Evolutionary conservation across 2,113 vertebrate species (phyloP).

Genomic region (Miniopterus natalensis): DNA sequence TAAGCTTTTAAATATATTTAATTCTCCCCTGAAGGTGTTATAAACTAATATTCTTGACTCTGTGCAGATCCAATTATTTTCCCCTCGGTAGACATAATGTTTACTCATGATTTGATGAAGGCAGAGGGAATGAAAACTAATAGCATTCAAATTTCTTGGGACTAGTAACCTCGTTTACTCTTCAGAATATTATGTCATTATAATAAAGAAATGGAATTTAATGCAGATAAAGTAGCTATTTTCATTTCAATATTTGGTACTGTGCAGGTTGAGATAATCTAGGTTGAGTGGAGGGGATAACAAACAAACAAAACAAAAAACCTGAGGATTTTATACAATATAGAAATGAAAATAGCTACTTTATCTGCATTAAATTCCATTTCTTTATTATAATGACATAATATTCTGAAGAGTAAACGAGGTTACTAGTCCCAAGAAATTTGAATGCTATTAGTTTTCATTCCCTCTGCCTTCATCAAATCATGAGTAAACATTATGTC

Average conservation of each 20-base stretch:
- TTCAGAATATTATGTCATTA: background rate
- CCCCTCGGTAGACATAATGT: constrained; percentile 27
- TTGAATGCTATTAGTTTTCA: constrained; percentile 48
- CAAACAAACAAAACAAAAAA: background rate
- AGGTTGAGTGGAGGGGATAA: background rate
- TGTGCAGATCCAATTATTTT: constrained; percentile 2
- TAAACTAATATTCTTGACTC: constrained; percentile 59
- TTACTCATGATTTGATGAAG: background rate
- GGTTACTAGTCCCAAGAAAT: constrained; percentile 2
- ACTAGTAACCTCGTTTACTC: constrained; percentile 42
- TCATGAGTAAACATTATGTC: background rate
- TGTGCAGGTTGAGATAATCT: background rate
- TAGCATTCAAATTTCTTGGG: background rate
- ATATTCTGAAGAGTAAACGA: constrained; percentile 36
- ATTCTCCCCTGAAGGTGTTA: background rate
- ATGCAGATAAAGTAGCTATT: background rate
- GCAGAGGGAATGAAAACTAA: constrained; percentile 54
- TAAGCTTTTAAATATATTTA: background rate
- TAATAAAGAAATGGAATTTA: constrained; percentile 39
- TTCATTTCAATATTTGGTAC: background rate
- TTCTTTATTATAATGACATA: constrained; percentile 46
- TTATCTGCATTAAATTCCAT: background rate
- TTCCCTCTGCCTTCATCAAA: constrained; percentile 1
- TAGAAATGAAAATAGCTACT: background rate
- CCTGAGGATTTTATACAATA: background rate